These are phyloP conservation scores for Ahaetulla prasina DNA, from an alignment of 2,113 vertebrate genomes.

Conservation along the genomic window DNA sequence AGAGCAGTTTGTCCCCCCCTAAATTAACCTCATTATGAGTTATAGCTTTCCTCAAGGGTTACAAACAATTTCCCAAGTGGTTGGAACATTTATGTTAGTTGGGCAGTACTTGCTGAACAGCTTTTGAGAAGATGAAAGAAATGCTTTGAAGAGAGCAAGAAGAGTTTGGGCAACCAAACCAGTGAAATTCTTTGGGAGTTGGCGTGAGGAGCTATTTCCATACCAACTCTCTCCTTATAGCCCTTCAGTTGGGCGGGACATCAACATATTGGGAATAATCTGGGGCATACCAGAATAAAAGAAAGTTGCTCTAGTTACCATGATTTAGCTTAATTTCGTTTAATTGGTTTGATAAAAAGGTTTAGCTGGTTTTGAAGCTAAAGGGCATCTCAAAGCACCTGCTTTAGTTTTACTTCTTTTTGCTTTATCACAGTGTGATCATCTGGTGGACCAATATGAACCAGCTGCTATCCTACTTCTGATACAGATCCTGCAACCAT, in stretches of 20 bases:
- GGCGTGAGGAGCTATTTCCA: not conserved
- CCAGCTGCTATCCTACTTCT: constrained; percentile 74
- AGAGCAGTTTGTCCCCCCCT: not conserved
- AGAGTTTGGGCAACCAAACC: not conserved
- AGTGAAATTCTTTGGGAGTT: not conserved
- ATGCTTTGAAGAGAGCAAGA: not conserved
- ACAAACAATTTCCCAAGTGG: not conserved
- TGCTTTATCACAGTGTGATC: constrained; percentile 70
- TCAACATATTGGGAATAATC: not conserved
- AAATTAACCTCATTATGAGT: not conserved
- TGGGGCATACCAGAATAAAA: not conserved
- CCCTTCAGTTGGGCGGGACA: not conserved
- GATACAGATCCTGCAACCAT: constrained; percentile 79
- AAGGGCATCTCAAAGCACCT: not conserved
- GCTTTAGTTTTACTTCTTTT: not conserved
- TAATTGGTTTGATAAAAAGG: not conserved
- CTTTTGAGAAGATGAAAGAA: not conserved
- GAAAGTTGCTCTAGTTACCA: not conserved
- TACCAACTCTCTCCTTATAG: not conserved
- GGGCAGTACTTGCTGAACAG: not conserved
- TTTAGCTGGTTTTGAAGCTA: not conserved
- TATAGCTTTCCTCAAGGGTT: not conserved
- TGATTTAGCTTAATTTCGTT: not conserved
- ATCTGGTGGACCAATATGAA: constrained; percentile 77
- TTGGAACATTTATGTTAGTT: not conserved